A percentile compares a stretch with the other conserved stretches of the same genome.
These are phyloP conservation scores for Charaxes varanes DNA, from an alignment of 1,140 invertebrate genomes.

Conservation along the genomic window DNA sequence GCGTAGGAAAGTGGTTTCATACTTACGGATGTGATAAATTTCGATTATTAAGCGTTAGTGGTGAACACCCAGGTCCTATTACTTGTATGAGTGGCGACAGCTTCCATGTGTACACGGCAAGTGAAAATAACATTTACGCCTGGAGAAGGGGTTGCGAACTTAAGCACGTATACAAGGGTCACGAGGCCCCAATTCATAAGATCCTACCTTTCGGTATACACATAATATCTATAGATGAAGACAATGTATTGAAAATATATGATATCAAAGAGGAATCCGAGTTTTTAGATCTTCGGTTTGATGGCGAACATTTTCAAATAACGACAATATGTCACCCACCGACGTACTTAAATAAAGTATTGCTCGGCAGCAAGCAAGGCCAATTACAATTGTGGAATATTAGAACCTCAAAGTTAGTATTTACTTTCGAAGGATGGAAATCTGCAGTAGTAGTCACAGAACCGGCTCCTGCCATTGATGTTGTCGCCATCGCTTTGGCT, in stretches of 20 bases:
- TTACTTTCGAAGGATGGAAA: conserved; percentile 87
- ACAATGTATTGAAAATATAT: conserved; percentile 88
- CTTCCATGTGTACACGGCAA: conserved; percentile 88
- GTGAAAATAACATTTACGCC: conserved; percentile 86
- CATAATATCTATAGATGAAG: conserved; percentile 89
- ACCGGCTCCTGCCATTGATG: conserved; percentile 91
- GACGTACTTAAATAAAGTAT: conserved; percentile 95
- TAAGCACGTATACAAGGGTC: conserved; percentile 87
- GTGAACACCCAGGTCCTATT: conserved; percentile 87
- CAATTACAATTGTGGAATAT: conserved; percentile 94
- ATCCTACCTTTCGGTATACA: conserved; percentile 92
- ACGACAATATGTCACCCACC: conserved; percentile 89
- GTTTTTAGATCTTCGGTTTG: conserved; percentile 82
- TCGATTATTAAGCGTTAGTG: conserved; percentile 87
- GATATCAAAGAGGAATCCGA: conserved; percentile 85
- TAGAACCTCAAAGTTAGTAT: conserved; percentile 84
- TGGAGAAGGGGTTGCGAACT: conserved; percentile 92
- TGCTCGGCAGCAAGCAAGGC: conserved; percentile 94
- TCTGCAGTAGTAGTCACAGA: conserved; percentile 82
- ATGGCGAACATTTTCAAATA: conserved; percentile 83
- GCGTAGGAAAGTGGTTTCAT: conserved; percentile 92
- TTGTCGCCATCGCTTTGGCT: conserved; percentile 89
- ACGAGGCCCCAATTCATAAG: conserved; percentile 81
- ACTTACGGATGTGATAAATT: conserved; percentile 92
- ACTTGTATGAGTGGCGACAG: conserved; percentile 86